Conservation (phyloP, 2,888 invertebrate genomes). For the Drosophila planitibia region DNA sequence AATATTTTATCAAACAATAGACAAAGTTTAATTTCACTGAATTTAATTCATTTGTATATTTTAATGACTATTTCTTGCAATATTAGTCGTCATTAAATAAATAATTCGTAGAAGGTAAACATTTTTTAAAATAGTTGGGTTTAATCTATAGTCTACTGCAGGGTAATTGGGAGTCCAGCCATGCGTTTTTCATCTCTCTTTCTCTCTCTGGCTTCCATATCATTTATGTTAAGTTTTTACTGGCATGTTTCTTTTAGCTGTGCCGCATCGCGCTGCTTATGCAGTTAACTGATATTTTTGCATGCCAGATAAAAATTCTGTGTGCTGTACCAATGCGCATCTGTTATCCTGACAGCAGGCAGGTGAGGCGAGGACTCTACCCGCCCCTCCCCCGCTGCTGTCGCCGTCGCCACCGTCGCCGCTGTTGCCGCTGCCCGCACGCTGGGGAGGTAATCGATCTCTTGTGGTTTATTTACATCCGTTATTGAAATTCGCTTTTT, state of each 20-base stretch:
- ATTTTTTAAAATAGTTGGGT: background rate
- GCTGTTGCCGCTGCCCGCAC: constrained; percentile 54
- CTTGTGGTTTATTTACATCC: constrained; percentile 84
- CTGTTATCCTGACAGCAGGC: constrained; percentile 74
- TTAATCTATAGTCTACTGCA: background rate
- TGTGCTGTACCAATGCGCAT: constrained; percentile 63
- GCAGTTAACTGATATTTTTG: constrained; percentile 73
- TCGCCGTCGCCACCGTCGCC: constrained; percentile 10
- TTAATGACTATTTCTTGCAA: no score
- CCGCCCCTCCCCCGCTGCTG: constrained; percentile 13
- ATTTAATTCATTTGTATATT: background rate
- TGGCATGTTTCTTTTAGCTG: constrained; percentile 26
- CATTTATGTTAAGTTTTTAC: constrained; percentile 39
- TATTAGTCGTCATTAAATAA: background rate
- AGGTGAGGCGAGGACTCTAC: constrained; percentile 34
- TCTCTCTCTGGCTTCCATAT: constrained; percentile 1
- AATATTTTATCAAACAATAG: background rate
- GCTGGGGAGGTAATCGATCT: constrained; percentile 82
- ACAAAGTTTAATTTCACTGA: background rate
- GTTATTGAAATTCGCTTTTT: constrained; percentile 80
- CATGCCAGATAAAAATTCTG: constrained; percentile 34
- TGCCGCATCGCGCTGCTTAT: constrained; percentile 36
- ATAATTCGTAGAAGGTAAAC: background rate
- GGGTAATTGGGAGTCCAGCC: constrained; percentile 13
- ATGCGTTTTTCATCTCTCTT: background rate